A percentile compares a stretch with the other conserved stretches of the same genome.
Evolutionary conservation across 2,113 vertebrate species (phyloP).

Genomic region (Cisticola juncidis): DNA sequence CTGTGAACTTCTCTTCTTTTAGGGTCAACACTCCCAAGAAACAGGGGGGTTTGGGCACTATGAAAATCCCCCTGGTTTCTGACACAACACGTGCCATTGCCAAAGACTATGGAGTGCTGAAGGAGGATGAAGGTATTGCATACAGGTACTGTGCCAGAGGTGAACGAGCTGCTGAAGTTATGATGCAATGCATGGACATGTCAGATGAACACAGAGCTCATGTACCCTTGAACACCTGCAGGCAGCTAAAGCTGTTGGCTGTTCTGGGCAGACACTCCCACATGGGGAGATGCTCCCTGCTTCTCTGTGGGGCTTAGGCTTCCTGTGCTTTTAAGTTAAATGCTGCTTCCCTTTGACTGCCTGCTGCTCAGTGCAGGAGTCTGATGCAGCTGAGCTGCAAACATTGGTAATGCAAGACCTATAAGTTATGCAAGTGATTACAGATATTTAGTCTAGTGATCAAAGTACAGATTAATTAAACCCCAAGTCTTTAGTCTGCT

Average conservation of each 20-base stretch:
- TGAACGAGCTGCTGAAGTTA: neutral
- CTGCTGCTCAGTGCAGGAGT: neutral
- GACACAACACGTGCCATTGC: constrained; percentile 87
- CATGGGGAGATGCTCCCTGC: neutral
- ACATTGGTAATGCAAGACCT: neutral
- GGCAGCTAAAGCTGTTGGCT: neutral
- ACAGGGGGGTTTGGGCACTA: constrained; percentile 90
- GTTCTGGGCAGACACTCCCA: neutral
- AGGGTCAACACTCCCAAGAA: constrained; percentile 94
- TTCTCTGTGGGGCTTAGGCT: neutral
- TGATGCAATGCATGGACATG: neutral
- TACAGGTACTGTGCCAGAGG: constrained; percentile 82
- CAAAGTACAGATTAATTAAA: neutral
- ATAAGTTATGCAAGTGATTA: neutral
- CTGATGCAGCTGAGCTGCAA: neutral
- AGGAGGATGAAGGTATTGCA: constrained; percentile 94
- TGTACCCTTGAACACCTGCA: neutral
- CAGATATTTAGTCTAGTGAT: neutral
- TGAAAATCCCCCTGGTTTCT: constrained; percentile 92
- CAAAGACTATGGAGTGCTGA: constrained; percentile 91
- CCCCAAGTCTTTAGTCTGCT: neutral
- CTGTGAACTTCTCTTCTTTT: neutral
- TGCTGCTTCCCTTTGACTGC: neutral
- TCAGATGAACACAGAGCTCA: neutral
- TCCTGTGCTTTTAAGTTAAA: neutral